Conservation (phyloP, 2,888 invertebrate genomes). For the Drosophila kuntzei region DNA sequence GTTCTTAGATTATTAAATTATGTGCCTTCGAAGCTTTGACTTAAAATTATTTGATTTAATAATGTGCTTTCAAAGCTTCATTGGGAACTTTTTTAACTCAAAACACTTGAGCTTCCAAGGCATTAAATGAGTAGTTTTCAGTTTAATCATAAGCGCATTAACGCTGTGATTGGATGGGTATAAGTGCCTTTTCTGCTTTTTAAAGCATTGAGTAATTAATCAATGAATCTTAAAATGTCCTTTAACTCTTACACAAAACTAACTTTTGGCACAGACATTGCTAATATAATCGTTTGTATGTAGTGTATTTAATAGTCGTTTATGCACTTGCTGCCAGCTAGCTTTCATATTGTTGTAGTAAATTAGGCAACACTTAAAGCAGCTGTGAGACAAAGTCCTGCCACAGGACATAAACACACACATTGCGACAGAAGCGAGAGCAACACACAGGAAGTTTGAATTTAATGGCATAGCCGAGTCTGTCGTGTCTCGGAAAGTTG, state of each 20-base stretch:
- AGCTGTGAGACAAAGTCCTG: conserved; percentile 51
- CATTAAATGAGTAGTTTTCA: too few species aligned
- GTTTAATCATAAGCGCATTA: too few species aligned
- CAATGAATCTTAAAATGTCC: not conserved
- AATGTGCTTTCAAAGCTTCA: too few species aligned
- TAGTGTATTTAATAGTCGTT: conserved; percentile 10
- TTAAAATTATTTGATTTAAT: too few species aligned
- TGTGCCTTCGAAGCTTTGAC: too few species aligned
- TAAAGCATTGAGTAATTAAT: too few species aligned
- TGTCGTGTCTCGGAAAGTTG: conserved; percentile 5
- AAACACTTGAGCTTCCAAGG: too few species aligned
- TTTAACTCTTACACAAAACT: not conserved
- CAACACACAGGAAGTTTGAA: conserved; percentile 61
- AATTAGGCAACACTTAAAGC: conserved; percentile 76
- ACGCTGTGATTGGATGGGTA: too few species aligned
- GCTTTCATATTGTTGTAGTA: conserved; percentile 52
- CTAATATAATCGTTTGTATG: not conserved
- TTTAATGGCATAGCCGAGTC: conserved; percentile 60
- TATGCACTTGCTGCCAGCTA: not conserved
- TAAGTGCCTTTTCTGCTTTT: too few species aligned
- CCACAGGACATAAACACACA: conserved; percentile 43
- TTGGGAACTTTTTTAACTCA: too few species aligned
- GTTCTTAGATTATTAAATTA: too few species aligned
- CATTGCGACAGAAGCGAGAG: not conserved
- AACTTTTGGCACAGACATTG: not conserved